phyloP scores from a whole-genome alignment of 2,797 vertebrate genomes.

The Hemibagrus guttatus region DNA sequence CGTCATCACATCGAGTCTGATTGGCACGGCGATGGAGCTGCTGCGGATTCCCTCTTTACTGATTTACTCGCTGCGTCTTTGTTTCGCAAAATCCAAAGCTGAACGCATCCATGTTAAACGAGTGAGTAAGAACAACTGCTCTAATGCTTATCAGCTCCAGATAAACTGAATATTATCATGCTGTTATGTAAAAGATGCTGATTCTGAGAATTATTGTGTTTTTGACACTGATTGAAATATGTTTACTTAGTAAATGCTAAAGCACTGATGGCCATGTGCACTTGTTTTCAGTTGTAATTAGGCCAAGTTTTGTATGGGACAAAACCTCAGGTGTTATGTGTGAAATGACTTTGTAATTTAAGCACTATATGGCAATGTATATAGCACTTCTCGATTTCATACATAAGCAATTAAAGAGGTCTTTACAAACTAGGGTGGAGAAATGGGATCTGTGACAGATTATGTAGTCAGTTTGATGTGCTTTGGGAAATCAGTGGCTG shows the following conservation, averaged over 20 bases:
- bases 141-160: conserved; percentile 3
- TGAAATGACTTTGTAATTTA: neutral
- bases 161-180: neutral
- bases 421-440: neutral
- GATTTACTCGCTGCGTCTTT: conserved; percentile 85
- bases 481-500: neutral
- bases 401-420: neutral
- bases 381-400: neutral
- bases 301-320: neutral
- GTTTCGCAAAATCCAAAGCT: conserved; percentile 89
- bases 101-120: conserved; percentile 91
- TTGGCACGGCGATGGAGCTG: conserved; percentile 92
- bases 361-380: neutral
- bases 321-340: neutral
- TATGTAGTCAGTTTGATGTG: neutral
- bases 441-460: neutral
- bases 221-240: neutral
- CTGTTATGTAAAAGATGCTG: neutral
- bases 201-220: neutral
- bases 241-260: neutral
- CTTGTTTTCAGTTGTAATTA: neutral
- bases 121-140: conserved; percentile 67
- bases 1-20: conserved; percentile 89
- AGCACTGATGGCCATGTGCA: neutral
- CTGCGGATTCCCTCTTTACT: conserved; percentile 88